phyloP scores from a whole-genome alignment of 2,113 vertebrate species.

The Burhinus oedicnemus region DNA sequence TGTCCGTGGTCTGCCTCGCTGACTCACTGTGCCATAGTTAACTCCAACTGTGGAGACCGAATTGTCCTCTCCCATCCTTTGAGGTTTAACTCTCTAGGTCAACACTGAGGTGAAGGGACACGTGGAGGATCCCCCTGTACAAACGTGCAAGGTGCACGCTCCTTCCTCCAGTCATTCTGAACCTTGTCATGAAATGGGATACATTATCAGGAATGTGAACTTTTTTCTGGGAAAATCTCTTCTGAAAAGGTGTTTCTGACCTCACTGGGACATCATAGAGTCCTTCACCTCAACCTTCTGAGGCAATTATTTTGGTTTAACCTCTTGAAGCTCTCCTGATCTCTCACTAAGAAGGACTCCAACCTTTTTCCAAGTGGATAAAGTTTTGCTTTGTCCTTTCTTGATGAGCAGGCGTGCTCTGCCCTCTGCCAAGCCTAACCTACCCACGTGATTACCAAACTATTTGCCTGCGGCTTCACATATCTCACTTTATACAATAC shows the following conservation, averaged over 20 bases:
- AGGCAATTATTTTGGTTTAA: neutral
- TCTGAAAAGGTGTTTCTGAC: neutral
- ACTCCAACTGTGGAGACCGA: neutral
- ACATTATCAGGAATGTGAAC: neutral
- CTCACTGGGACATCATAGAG: neutral
- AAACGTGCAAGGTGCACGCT: neutral
- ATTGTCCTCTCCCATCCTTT: neutral
- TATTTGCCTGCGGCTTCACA: slow-evolving; percentile 32
- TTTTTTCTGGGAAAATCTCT: neutral
- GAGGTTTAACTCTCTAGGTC: neutral
- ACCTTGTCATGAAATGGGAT: neutral
- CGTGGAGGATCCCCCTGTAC: neutral
- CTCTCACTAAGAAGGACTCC: neutral
- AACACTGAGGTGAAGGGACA: neutral
- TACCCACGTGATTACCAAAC: neutral
- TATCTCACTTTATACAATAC: neutral
- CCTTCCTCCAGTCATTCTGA: neutral
- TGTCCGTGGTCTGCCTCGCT: neutral
- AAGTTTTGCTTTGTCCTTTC: neutral
- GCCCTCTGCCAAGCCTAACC: slow-evolving; percentile 7
- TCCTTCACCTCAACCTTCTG: neutral
- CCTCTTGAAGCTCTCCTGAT: neutral
- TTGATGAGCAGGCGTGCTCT: neutral
- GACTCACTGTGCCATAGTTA: neutral
- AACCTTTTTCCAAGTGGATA: neutral